Conservation (phyloP, 2,888 invertebrate species). For the Troides oblongomaculatus region DNA sequence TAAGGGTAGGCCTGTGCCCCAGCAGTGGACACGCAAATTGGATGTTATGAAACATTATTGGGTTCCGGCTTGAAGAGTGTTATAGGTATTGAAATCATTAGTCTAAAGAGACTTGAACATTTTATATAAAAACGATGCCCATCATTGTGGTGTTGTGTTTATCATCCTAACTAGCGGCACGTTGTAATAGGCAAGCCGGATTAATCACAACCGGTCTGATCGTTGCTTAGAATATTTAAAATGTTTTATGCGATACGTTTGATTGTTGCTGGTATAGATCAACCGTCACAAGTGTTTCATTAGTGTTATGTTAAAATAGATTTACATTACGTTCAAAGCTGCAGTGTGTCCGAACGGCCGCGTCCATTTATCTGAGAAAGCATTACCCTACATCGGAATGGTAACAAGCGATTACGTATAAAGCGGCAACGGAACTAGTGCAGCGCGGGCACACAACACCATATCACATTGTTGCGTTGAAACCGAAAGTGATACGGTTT, state of each 20-base stretch:
- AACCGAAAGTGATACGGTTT: conserved; percentile 53
- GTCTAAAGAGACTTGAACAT: too few species aligned
- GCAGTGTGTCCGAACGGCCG: conserved; percentile 38
- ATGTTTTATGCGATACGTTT: background rate
- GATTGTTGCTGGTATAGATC: conserved; percentile 18
- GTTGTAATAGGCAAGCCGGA: too few species aligned
- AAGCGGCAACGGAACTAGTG: conserved; percentile 59
- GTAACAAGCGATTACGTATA: conserved; percentile 64
- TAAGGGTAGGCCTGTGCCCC: too few species aligned
- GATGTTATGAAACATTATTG: too few species aligned
- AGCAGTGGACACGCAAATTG: too few species aligned
- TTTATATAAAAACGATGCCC: too few species aligned
- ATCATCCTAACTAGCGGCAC: too few species aligned
- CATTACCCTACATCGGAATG: conserved; percentile 71
- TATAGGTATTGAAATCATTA: too few species aligned
- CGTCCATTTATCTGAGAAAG: conserved; percentile 49
- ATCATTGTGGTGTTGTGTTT: too few species aligned
- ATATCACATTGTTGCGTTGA: conserved; percentile 64
- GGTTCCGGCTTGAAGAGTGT: too few species aligned
- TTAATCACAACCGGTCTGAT: too few species aligned
- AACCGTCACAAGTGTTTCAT: conserved; percentile 1
- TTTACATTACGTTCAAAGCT: conserved; percentile 9
- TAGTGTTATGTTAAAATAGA: conserved; percentile 7
- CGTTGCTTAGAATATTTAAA: too few species aligned
- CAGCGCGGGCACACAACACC: conserved; percentile 53